Evolutionary conservation across 2,797 vertebrate species (phyloP), one percentile per base, ranked within the genome.

Genomic region (Oreochromis grahami): DNA sequence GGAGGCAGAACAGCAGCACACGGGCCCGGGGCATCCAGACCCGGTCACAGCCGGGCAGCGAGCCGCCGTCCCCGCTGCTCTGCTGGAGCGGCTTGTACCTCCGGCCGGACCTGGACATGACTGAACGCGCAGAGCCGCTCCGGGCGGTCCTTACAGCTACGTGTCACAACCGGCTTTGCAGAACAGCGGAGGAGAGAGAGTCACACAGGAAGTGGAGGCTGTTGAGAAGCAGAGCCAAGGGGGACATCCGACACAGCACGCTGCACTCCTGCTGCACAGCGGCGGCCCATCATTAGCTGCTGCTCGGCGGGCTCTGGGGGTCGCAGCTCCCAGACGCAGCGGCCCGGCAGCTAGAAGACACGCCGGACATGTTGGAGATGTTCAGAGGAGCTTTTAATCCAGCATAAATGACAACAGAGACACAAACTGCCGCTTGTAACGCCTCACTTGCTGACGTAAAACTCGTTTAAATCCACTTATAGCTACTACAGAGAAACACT

Each of bases 91-190:
- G 17, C 81, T 96, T 96, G 91, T 90, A 91, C 56, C 96, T 92
- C 43, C 96, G 94, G 34, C 90, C 84, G 65, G 93, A 91, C 84
- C 92, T 87, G 52, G 96, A 93, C 96, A 97, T 97, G 85, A 50
- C 84, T 38, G 45, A 50, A n/a, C 72, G 6, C 5, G 11, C 12
- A 2, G 43, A 1, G 17, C 7, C n/a, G 41, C 53, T 65, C 68
- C 68, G 9, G 76, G 50, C 43, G 3, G 78, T 48, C 48, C 38
- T 5, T 60, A 80, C 26, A 77, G 90, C 87, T 78, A 95, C 94
- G 95, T 96, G 95, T 95, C 82, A 87, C 74, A 80, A 56, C n/a
- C 1, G 63, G 13, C 36, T 17, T 4, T 72, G 68, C 11, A 41
- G 9, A 21, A 56, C 50, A 34, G 43, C 32, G 85, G 43, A 63